Percentiles rank a stretch among this genome's conserved stretches.
phyloP scores from a whole-genome alignment of 2,888 invertebrate genomes.

The Gryllus longicercus region DNA sequence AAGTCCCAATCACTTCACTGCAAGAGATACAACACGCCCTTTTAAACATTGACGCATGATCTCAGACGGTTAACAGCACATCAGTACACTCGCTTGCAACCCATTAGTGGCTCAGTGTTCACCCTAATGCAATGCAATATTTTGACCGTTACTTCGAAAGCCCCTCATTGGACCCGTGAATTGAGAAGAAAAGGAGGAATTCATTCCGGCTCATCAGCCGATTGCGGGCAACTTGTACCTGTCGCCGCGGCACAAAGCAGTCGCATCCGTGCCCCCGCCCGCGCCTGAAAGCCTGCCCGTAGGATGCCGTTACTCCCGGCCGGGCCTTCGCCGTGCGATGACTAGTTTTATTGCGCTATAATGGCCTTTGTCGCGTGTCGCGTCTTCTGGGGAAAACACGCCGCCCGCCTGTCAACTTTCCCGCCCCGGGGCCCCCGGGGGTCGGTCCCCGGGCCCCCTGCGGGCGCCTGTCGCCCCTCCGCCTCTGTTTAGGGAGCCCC shows the following conservation, averaged over 20 bases:
- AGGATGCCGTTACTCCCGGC: conserved; percentile 6
- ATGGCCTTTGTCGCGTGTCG: conserved; percentile 9
- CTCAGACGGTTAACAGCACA: too few species aligned
- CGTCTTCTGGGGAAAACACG: conserved; percentile 6
- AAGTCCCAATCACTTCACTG: too few species aligned
- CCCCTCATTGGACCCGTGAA: neutral
- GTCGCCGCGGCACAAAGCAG: neutral
- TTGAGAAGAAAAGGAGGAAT: neutral
- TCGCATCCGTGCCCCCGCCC: neutral
- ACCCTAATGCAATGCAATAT: neutral
- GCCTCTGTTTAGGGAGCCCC: neutral
- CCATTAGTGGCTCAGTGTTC: neutral
- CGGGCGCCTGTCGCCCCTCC: neutral
- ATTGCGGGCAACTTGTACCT: neutral
- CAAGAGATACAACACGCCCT: too few species aligned
- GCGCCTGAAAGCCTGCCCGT: neutral
- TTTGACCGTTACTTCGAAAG: neutral
- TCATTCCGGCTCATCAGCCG: conserved; percentile 17
- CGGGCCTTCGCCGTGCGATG: neutral
- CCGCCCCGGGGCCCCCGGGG: neutral
- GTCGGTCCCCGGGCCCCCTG: neutral
- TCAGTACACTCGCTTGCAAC: too few species aligned
- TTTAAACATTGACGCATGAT: too few species aligned
- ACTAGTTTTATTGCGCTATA: conserved; percentile 7
- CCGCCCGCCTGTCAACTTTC: neutral